phyloP scores from a whole-genome alignment of 2,888 invertebrate genomes.

The Arge pagana region DNA sequence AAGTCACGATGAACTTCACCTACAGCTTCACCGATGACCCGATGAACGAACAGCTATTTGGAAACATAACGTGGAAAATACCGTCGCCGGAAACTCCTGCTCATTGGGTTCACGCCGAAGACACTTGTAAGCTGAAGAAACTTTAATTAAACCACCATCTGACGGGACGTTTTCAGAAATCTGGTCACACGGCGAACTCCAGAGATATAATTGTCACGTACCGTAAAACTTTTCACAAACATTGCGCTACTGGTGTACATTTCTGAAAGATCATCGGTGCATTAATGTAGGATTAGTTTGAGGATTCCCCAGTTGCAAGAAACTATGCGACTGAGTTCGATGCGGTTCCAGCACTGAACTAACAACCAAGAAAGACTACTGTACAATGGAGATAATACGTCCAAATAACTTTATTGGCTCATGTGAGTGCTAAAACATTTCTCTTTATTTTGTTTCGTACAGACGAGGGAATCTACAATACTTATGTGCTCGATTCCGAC shows the following conservation, averaged over 20 bases:
- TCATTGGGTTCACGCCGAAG: slow-evolving; percentile 87
- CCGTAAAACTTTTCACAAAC: no score
- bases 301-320: no score
- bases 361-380: no score
- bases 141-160: no score
- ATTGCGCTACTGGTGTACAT: background rate
- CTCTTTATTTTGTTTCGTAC: slow-evolving; percentile 32
- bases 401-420: no score
- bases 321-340: no score
- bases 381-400: slow-evolving; percentile 23
- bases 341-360: no score
- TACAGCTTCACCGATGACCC: slow-evolving; percentile 87
- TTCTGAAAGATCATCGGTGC: background rate
- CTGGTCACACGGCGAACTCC: no score
- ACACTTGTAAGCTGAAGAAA: slow-evolving; percentile 69
- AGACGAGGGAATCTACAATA: slow-evolving; percentile 90
- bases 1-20: slow-evolving; percentile 87
- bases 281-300: no score
- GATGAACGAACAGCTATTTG: slow-evolving; percentile 75
- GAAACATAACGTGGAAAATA: slow-evolving; percentile 87
- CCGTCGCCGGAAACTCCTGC: slow-evolving; percentile 75
- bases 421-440: background rate
- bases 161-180: no score
- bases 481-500: slow-evolving; percentile 83
- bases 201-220: no score